Evolutionary conservation across 2,113 vertebrate genomes (phyloP), one percentile per base, ranked within the genome.

Genomic region (Anoplopoma fimbria): DNA sequence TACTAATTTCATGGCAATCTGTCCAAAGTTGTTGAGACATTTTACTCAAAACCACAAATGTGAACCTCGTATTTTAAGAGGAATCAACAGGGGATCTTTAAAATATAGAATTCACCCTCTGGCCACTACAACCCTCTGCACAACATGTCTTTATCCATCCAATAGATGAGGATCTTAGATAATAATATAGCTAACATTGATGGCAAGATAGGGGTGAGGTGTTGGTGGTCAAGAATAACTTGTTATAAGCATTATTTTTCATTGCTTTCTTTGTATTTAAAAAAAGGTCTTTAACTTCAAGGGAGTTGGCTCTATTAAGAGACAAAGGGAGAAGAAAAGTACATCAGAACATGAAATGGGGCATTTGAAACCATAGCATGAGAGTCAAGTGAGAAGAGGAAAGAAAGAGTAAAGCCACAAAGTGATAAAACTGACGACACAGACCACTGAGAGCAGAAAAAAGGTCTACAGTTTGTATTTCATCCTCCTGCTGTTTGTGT

Each of bases 401-500:
- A 67, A 69, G 57, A 71, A 51, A 79, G 36, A 53, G 69, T 60
- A 8, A 40, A 77, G 69, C 57, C 47, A 71, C 15, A 68, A 75
- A 67, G 75, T 33, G 80, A 85, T 87, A 75, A 87, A 87, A 72
- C 42, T 27, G 64, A 63, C 6, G 62, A 70, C 75, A 63, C 76
- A 68, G 76, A 60, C 62, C 64, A 77, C 33, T 25, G 55, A 58
- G 83, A 87, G 73, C 62, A 82, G 69, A 79, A 62, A 36, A 83
- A 85, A 77, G 79, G 86, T 91, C 85, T 89, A 47, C 55, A 74
- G 88, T 87, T 89, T 87, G 79, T 60, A 75, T 85, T 89, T 85
- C 86, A 89, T 89, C 87, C 83, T 70, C 57, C 57, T 82, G 72
- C 81, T 88, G 89, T 90, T 90, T 89, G 87, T 89, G 84, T 90